These are phyloP conservation scores for Zaprionus vittiger DNA, from an alignment of 1,140 invertebrate genomes.

Conservation along the genomic window DNA sequence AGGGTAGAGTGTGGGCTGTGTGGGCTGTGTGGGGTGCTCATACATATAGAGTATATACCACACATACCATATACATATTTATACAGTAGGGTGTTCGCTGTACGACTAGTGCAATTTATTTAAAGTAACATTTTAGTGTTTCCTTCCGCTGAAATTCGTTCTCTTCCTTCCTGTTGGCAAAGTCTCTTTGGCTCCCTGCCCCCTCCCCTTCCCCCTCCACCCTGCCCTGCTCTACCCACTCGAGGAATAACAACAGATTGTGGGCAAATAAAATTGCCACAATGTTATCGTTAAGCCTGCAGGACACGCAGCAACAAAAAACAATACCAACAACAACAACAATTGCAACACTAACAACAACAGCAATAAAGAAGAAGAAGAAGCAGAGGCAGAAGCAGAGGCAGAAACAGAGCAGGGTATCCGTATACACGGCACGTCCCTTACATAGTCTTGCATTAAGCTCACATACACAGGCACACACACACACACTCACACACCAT, in stretches of 20 bases:
- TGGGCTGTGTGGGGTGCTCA: background rate
- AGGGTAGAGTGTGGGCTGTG: background rate
- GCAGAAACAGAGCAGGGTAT: constrained; percentile 15
- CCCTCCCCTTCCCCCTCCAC: background rate
- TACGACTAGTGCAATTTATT: constrained; percentile 75
- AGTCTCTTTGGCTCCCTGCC: constrained; percentile 29
- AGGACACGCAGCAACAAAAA: constrained; percentile 67
- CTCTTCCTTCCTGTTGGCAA: constrained; percentile 76
- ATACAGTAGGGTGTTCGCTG: constrained; percentile 14
- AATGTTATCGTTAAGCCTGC: constrained; percentile 76
- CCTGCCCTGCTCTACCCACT: background rate
- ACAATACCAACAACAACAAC: constrained; percentile 39
- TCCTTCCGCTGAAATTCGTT: constrained; percentile 83
- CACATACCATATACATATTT: background rate
- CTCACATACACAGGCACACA: constrained; percentile 34
- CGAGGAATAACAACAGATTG: constrained; percentile 71
- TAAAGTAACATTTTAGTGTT: constrained; percentile 84
- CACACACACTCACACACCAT: background rate
- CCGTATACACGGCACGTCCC: constrained; percentile 27
- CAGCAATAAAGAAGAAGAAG: constrained; percentile 1
- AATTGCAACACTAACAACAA: constrained; percentile 85
- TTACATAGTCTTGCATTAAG: constrained; percentile 38
- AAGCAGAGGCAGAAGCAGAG: background rate
- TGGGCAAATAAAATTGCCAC: constrained; percentile 80
- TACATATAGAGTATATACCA: background rate